These are phyloP conservation scores for Anastatus disparis DNA, from an alignment of 1,140 invertebrate genomes.

Conservation along the genomic window DNA sequence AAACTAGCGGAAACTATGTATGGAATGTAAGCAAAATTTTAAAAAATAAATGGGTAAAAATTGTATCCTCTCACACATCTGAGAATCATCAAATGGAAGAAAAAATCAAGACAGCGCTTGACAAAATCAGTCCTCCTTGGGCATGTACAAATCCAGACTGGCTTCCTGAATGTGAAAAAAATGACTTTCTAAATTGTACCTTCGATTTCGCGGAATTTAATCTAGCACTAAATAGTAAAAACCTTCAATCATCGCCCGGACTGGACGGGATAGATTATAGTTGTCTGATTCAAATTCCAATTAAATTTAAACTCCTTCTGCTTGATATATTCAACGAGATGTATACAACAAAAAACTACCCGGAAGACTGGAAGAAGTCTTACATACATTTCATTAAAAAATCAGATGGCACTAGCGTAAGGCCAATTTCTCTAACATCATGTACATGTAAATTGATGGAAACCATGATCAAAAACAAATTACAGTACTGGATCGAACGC, in stretches of 20 bases:
- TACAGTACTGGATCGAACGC: background rate
- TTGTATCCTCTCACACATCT: background rate
- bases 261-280: too few species aligned
- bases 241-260: background rate
- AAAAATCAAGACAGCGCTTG: background rate
- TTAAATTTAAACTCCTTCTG: background rate
- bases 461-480: conserved; percentile 6
- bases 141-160: background rate
- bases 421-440: conserved; percentile 39
- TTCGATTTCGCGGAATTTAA: background rate
- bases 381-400: conserved; percentile 35
- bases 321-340: conserved; percentile 33
- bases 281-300: background rate
- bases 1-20: background rate
- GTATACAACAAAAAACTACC: conserved; percentile 9
- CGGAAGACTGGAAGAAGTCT: conserved; percentile 22
- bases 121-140: background rate
- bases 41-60: too few species aligned
- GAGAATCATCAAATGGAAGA: background rate
- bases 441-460: conserved; percentile 31
- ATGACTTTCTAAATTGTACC: background rate
- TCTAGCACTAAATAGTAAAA: background rate
- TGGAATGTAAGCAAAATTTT: too few species aligned
- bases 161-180: background rate
- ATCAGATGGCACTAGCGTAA: conserved; percentile 7